Conservation (phyloP, 2,113 vertebrate species). For the Sphaerodactylus townsendi region DNA sequence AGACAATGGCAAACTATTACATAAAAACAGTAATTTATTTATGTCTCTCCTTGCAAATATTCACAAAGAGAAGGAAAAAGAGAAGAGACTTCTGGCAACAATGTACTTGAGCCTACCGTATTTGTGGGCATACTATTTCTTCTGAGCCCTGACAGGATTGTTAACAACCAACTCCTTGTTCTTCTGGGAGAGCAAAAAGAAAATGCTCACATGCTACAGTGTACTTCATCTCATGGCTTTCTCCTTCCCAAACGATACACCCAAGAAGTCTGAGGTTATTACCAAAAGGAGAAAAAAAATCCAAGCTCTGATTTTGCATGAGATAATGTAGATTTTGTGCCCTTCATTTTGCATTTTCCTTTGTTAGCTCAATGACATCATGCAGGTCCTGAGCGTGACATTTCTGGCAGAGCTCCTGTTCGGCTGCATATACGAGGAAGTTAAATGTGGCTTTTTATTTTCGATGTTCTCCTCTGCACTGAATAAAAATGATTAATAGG, state of each 20-base stretch:
- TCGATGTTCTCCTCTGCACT: not conserved
- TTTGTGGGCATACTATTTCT: not conserved
- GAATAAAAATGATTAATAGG: slow-evolving; percentile 19
- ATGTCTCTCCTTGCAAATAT: not conserved
- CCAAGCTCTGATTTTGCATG: not conserved
- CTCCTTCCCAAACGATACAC: not conserved
- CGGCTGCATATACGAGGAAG: not conserved
- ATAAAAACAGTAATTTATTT: not conserved
- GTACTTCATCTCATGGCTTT: not conserved
- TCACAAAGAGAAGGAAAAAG: not conserved
- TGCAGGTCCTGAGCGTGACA: not conserved
- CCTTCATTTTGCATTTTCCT: slow-evolving; percentile 16
- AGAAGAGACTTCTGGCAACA: not conserved
- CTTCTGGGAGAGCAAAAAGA: not conserved
- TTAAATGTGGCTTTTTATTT: not conserved
- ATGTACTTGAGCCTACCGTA: not conserved
- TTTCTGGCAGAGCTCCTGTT: slow-evolving; percentile 20
- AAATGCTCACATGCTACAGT: not conserved
- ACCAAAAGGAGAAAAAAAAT: not conserved
- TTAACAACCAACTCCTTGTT: not conserved
- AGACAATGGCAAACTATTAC: not conserved
- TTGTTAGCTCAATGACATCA: slow-evolving; percentile 10
- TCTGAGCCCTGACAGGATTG: not conserved
- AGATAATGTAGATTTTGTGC: not conserved
- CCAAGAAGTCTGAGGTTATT: not conserved